phyloP scores from a whole-genome alignment of 2,888 invertebrate species.

The Anarsia innoxiella region DNA sequence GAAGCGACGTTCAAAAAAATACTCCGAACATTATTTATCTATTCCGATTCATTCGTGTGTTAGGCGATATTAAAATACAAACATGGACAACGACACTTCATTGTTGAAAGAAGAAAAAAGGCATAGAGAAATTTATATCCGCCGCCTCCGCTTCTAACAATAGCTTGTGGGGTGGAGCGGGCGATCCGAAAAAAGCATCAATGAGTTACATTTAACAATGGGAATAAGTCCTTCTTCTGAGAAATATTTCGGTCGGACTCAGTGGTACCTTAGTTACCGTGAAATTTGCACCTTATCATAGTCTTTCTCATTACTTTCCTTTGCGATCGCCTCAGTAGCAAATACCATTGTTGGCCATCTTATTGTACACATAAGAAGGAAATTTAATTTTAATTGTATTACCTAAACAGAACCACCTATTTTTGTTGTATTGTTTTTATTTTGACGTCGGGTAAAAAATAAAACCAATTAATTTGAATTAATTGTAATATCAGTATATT shows the following conservation, averaged over 20 bases:
- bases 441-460: no score
- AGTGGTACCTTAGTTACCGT: constrained; percentile 37
- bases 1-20: constrained; percentile 48
- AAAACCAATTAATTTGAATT: no score
- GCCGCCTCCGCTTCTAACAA: constrained; percentile 44
- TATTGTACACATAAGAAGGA: constrained; percentile 25
- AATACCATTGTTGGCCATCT: constrained; percentile 30
- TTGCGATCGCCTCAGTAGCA: constrained; percentile 21
- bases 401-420: constrained; percentile 55
- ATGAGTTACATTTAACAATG: constrained; percentile 42
- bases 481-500: no score
- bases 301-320: constrained; percentile 12
- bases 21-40: constrained; percentile 58
- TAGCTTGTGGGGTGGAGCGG: constrained; percentile 38
- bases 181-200: constrained; percentile 46
- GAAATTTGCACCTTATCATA: constrained; percentile 41
- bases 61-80: constrained; percentile 68
- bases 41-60: constrained; percentile 58
- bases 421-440: no score
- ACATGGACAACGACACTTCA: constrained; percentile 61
- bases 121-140: constrained; percentile 52
- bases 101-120: constrained; percentile 57
- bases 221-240: constrained; percentile 29
- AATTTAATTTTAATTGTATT: constrained; percentile 64
- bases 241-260: constrained; percentile 37